A percentile compares a stretch with the other conserved stretches of the same genome.
These are phyloP conservation scores for Excalfactoria chinensis DNA, from an alignment of 2,113 vertebrate species.

Conservation along the genomic window DNA sequence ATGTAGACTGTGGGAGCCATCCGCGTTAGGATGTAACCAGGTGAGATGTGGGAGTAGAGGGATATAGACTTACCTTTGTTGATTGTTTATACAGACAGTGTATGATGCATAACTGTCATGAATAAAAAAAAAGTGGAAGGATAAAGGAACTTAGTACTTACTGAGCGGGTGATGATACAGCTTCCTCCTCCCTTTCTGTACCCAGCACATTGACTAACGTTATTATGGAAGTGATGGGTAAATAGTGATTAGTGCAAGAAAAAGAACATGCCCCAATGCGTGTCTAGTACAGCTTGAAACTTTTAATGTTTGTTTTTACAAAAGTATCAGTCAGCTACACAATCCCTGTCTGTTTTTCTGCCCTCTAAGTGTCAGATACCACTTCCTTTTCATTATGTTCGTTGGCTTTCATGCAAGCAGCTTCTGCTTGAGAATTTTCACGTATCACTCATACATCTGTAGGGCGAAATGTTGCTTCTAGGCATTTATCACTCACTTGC, in stretches of 20 bases:
- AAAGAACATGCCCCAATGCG: not conserved
- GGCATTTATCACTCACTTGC: not conserved
- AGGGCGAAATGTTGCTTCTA: not conserved
- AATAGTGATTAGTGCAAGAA: not conserved
- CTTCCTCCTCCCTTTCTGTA: not conserved
- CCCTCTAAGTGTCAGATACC: slow-evolving; percentile 28
- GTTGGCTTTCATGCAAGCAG: slow-evolving; percentile 1
- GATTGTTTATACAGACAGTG: not conserved
- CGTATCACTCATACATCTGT: not conserved
- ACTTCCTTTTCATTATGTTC: not conserved
- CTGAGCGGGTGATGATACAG: not conserved
- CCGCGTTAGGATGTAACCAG: not conserved
- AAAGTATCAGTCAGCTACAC: not conserved
- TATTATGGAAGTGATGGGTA: not conserved
- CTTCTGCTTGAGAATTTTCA: not conserved
- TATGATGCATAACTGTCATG: not conserved
- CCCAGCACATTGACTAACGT: not conserved
- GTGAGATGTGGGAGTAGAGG: not conserved
- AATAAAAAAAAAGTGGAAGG: not conserved
- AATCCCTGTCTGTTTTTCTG: not conserved
- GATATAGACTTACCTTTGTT: not conserved
- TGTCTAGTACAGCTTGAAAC: not conserved
- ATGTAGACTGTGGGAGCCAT: not conserved
- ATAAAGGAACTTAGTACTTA: not conserved
- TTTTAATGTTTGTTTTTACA: not conserved